phyloP scores from a whole-genome alignment of 2,888 invertebrate species.

The Cephalotes varians region DNA sequence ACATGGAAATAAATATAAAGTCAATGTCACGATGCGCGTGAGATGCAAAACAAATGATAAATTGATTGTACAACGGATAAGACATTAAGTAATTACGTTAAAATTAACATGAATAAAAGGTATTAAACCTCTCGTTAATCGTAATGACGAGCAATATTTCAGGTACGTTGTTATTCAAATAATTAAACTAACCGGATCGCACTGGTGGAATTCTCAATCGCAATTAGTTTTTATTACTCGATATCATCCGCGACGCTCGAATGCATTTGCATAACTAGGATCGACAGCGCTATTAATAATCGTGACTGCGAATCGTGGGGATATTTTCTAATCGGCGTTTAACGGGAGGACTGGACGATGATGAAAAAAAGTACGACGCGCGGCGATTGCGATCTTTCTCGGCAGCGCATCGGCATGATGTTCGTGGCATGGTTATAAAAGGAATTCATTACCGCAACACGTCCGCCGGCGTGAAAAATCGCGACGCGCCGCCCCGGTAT shows the following conservation, averaged over 20 bases:
- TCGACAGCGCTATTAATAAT: constrained; percentile 35
- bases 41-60: background rate
- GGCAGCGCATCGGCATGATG: background rate
- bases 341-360: constrained; percentile 35
- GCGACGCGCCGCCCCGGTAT: constrained; percentile 13
- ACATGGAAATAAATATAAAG: background rate
- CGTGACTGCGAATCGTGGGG: constrained; percentile 2
- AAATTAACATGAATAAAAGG: background rate
- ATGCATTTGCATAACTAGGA: constrained; percentile 38
- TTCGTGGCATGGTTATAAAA: constrained; percentile 62
- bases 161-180: background rate
- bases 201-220: background rate
- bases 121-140: background rate
- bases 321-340: constrained; percentile 45
- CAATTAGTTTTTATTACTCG: constrained; percentile 13
- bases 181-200: background rate
- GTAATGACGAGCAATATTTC: background rate
- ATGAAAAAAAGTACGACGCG: background rate
- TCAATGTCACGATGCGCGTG: background rate
- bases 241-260: background rate
- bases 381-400: constrained; percentile 11
- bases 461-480: constrained; percentile 50
- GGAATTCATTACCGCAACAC: constrained; percentile 64
- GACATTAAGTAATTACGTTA: background rate
- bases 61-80: background rate